These are phyloP conservation scores for Anolis apletophallus DNA, from an alignment of 2,797 vertebrate species.

Conservation along the genomic window DNA sequence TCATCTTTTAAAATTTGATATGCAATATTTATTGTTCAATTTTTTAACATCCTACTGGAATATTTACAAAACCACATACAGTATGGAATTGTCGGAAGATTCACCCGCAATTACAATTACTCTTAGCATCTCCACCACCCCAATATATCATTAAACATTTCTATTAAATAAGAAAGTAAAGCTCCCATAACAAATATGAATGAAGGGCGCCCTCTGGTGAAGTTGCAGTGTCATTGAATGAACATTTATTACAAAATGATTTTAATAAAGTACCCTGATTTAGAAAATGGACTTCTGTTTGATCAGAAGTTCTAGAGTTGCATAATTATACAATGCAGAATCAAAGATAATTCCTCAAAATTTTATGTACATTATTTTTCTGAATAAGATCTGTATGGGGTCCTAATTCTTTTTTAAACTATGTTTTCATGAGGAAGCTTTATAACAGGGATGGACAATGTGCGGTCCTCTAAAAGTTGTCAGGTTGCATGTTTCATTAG, in stretches of 20 bases:
- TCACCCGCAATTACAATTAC: background rate
- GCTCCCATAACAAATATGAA: background rate
- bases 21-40: background rate
- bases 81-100: background rate
- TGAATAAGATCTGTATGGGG: background rate
- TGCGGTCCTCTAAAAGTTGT: background rate
- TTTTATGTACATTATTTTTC: background rate
- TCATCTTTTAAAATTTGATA: background rate
- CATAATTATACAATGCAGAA: background rate
- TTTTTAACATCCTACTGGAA: background rate
- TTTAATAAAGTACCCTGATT: background rate
- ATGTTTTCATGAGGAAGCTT: background rate
- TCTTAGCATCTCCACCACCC: no score
- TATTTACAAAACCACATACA: slow-evolving; percentile 1
- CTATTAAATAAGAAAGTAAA: background rate
- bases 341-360: background rate
- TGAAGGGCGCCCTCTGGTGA: slow-evolving; percentile 33
- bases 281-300: background rate
- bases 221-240: background rate
- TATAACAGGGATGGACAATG: background rate
- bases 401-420: background rate
- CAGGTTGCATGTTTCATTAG: background rate
- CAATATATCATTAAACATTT: background rate
- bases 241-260: background rate
- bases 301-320: background rate